Percentiles rank a stretch among this genome's conserved stretches.
Conservation (phyloP, 1,140 invertebrate species). For the Zaprionus nigranus region DNA sequence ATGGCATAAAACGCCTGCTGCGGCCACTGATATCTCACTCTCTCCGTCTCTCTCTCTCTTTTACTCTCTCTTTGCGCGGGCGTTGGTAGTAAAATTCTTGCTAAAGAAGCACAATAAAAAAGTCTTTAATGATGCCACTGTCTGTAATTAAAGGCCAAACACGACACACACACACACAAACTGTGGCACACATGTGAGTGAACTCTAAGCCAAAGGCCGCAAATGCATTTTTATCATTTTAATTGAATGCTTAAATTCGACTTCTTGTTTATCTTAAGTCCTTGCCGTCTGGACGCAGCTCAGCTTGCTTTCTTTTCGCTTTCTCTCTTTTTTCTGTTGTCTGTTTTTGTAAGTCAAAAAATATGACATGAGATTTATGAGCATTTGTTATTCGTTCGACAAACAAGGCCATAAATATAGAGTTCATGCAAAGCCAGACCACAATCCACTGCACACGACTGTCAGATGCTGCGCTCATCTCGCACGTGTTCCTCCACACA, state of each 20-base stretch:
- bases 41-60: neutral
- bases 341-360: slow-evolving; percentile 21
- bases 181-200: slow-evolving; percentile 52
- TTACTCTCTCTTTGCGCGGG: too few species aligned
- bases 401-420: slow-evolving; percentile 74
- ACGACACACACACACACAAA: slow-evolving; percentile 27
- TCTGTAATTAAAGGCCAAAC: slow-evolving; percentile 73
- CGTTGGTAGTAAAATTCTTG: slow-evolving; percentile 67
- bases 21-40: slow-evolving; percentile 29
- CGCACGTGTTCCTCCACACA: neutral
- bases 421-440: slow-evolving; percentile 3
- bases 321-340: neutral
- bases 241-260: slow-evolving; percentile 57
- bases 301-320: slow-evolving; percentile 5
- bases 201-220: slow-evolving; percentile 47
- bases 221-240: slow-evolving; percentile 60
- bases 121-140: slow-evolving; percentile 74
- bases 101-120: slow-evolving; percentile 76
- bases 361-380: slow-evolving; percentile 68
- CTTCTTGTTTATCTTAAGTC: slow-evolving; percentile 25
- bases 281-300: slow-evolving; percentile 17
- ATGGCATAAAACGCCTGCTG: slow-evolving; percentile 58
- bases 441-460: neutral
- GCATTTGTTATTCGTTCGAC: slow-evolving; percentile 60
- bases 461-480: neutral